Evolutionary conservation across 2,113 vertebrate species (phyloP), one percentile per base, ranked within the genome.

Genomic region (Pipra filicauda): DNA sequence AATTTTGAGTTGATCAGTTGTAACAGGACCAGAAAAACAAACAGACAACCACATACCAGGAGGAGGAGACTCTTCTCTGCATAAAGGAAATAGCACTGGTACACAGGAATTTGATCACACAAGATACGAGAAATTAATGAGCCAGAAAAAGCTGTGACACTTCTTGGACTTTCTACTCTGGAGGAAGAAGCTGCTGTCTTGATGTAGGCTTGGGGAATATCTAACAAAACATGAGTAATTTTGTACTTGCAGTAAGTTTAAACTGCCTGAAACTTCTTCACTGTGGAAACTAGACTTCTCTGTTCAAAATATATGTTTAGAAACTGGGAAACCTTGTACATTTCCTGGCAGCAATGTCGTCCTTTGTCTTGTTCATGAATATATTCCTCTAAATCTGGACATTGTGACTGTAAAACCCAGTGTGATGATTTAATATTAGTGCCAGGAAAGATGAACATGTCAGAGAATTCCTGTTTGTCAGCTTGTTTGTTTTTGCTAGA

Each of bases 401-500:
- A 79, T 17, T 1, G 3, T 70, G 41, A 72, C 31, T 58, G 44
- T 22, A 75, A 94, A 95, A 39, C 10, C 28, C 19, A 16, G 14
- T 66, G 41, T 76, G 58, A 82, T 27, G 16, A 20, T 61, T 65
- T 61, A 73, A 70, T 72, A 82, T 37, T 66, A 61, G 58, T 44
- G 23, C 28, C 46, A 89, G 73, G 61, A 87, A 94, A 92, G 62
- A 57, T 35, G 11, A 89, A 27, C 24, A 17, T 54, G 37, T 54
- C 41, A 79, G 44, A 79, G 23, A 57, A 91, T 57, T 75, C n/a
- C 41, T 85, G 52, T 61, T 86, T 65, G 28, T 83, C 19, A 2
- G 22, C n/a, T 70, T 91, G 41, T 55, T 91, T 88, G 8, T 39
- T 91, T 88, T 95, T 59, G 11, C 35, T 88, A 51, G 51, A 77